phyloP scores from a whole-genome alignment of 2,797 vertebrate genomes.

The Lycodopsis pacificus region DNA sequence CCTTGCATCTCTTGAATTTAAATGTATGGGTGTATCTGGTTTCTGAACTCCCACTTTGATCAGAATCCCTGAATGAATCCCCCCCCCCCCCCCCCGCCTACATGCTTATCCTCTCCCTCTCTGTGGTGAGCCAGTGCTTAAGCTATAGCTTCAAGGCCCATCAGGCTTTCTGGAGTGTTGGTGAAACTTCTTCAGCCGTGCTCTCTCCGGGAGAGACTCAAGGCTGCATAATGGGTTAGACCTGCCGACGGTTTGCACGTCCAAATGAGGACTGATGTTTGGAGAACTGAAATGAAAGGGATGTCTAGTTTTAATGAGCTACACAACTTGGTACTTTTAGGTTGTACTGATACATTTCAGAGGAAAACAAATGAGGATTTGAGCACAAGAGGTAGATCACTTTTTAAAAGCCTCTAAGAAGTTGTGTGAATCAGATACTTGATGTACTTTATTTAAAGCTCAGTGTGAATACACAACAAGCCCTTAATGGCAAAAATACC shows the following conservation, averaged over 20 bases:
- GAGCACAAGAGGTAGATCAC: background rate
- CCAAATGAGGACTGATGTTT: conserved; percentile 3
- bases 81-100: background rate
- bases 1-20: conserved; percentile 13
- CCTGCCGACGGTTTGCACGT: conserved; percentile 9
- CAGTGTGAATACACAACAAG: background rate
- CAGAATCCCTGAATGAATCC: conserved; percentile 33
- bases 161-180: conserved; percentile 7
- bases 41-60: conserved; percentile 45
- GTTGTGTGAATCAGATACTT: background rate
- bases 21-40: background rate
- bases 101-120: conserved; percentile 30
- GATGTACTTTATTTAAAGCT: conserved; percentile 3
- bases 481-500: background rate
- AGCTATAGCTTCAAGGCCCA: conserved; percentile 38
- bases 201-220: conserved; percentile 21
- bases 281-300: conserved; percentile 21
- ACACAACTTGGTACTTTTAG: background rate
- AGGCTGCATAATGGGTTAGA: conserved; percentile 32
- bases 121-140: conserved; percentile 2
- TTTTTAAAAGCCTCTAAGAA: background rate
- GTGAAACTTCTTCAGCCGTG: conserved; percentile 30
- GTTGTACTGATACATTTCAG: background rate
- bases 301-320: conserved; percentile 16
- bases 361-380: background rate